Evolutionary conservation across 2,113 vertebrate species (phyloP).

Genomic region (Apodemus speciosus): DNA sequence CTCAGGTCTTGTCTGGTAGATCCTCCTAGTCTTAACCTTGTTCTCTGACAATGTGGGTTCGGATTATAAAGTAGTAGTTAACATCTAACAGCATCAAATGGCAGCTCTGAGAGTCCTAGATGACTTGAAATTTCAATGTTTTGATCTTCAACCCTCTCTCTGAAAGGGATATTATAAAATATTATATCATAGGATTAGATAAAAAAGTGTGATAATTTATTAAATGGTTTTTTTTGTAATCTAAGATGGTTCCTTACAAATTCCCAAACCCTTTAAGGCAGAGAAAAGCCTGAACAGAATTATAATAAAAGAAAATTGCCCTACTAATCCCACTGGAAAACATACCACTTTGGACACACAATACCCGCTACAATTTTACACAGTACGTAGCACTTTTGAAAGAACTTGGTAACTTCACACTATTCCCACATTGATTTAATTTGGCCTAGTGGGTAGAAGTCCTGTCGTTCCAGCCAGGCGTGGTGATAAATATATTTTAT

Average conservation of each 20-base stretch:
- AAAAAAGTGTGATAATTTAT: constrained; percentile 29
- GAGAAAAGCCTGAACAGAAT: neutral
- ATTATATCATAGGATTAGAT: neutral
- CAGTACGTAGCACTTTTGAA: neutral
- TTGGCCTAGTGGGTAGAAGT: neutral
- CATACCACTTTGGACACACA: neutral
- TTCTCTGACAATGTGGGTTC: neutral
- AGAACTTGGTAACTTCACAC: neutral
- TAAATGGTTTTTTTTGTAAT: neutral
- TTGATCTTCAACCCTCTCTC: constrained; percentile 10
- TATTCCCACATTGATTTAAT: neutral
- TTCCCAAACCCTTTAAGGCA: neutral
- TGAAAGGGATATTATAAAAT: constrained; percentile 30
- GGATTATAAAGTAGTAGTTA: neutral
- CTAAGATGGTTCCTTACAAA: neutral
- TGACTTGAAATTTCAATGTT: constrained; percentile 16
- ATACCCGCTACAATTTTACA: constrained; percentile 6
- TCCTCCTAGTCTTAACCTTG: constrained; percentile 6
- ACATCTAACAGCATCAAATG: neutral
- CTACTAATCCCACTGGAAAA: neutral
- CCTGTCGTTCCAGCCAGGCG: neutral
- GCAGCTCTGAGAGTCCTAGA: neutral
- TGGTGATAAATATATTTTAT: neutral
- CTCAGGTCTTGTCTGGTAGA: neutral
- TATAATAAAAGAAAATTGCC: constrained; percentile 10